A percentile compares a stretch with the other conserved stretches of the same genome.
Conservation (phyloP, 2,888 invertebrate species). For the Meganola albula region DNA sequence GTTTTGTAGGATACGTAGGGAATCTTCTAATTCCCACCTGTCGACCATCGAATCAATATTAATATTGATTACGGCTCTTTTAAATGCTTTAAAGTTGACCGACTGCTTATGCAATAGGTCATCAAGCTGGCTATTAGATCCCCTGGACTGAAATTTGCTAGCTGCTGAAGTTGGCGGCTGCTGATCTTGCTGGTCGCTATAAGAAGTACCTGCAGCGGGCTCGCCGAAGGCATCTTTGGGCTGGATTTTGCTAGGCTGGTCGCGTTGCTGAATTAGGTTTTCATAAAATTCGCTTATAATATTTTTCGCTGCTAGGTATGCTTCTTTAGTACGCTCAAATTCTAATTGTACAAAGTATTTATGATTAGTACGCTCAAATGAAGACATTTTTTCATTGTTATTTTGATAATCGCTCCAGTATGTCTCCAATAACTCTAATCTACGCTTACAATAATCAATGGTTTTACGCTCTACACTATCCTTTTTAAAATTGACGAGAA, state of each 20-base stretch:
- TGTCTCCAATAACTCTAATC: background rate
- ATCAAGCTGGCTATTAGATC: slow-evolving; percentile 1
- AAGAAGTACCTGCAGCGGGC: background rate
- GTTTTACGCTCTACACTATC: slow-evolving; percentile 5
- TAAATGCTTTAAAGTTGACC: slow-evolving; percentile 5
- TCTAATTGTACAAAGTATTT: slow-evolving; percentile 2
- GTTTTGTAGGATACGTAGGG: background rate
- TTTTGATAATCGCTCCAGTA: slow-evolving; percentile 4
- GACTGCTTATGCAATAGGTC: slow-evolving; percentile 4
- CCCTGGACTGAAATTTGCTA: background rate
- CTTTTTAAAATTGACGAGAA: slow-evolving; percentile 3
- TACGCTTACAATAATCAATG: slow-evolving; percentile 6
- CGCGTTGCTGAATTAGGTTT: background rate
- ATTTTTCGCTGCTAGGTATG: background rate
- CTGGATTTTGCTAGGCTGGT: background rate
- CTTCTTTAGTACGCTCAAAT: background rate
- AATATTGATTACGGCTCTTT: background rate
- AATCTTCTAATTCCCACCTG: slow-evolving; percentile 4
- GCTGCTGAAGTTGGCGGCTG: background rate
- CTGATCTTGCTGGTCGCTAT: background rate
- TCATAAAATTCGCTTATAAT: background rate
- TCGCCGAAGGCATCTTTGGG: background rate
- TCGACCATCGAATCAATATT: background rate
- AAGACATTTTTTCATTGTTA: background rate
- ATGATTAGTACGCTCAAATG: slow-evolving; percentile 1